A percentile compares a stretch with the other conserved stretches of the same genome.
Conservation (phyloP, 2,113 vertebrate species). For the Xenotilapia leptura region DNA sequence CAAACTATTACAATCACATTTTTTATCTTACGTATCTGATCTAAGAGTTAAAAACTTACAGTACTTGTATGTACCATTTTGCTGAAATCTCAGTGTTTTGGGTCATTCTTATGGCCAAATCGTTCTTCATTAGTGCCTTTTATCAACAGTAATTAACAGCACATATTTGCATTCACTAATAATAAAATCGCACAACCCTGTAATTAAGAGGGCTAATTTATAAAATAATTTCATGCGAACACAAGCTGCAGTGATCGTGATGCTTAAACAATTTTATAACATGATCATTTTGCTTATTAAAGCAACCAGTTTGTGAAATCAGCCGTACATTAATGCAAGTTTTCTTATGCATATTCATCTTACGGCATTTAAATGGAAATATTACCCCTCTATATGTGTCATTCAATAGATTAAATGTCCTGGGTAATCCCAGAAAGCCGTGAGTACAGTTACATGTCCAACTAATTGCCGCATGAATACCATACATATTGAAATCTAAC, state of each 20-base stretch:
- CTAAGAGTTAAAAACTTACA: not conserved
- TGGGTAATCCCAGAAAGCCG: conserved; percentile 36
- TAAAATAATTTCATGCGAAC: not conserved
- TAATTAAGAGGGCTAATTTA: not conserved
- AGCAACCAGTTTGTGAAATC: not conserved
- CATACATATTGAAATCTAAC: not conserved
- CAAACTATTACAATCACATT: not conserved
- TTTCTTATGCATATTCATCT: not conserved
- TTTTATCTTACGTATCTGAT: not conserved
- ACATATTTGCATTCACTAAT: not conserved
- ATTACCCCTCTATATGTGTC: not conserved
- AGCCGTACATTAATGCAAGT: not conserved
- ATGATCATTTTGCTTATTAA: not conserved
- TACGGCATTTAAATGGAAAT: not conserved
- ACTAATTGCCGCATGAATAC: conserved; percentile 3
- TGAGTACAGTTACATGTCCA: not conserved
- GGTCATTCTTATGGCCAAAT: not conserved
- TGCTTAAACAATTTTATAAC: not conserved
- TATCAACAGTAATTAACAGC: not conserved
- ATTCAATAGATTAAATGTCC: conserved; percentile 40
- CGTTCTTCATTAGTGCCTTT: not conserved
- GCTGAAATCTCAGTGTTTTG: conserved; percentile 23
- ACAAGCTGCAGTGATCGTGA: not conserved
- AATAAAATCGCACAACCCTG: not conserved
- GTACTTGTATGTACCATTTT: not conserved